A percentile compares a stretch with the other conserved stretches of the same genome.
Evolutionary conservation across 2,113 vertebrate genomes (phyloP).

Genomic region (Lepisosteus osseus): DNA sequence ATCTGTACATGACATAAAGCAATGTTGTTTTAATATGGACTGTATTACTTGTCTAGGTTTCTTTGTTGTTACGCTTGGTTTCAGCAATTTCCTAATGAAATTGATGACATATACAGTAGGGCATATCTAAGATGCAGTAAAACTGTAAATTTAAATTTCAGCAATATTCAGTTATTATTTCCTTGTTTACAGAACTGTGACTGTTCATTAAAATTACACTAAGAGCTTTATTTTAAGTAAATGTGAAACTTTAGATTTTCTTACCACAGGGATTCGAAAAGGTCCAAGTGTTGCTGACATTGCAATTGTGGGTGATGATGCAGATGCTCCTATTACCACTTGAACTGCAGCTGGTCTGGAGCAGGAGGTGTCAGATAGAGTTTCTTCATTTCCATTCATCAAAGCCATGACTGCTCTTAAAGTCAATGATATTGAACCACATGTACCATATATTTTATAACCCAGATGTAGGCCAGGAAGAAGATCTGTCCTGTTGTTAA

Average conservation of each 20-base stretch:
- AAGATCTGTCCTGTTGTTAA: not conserved
- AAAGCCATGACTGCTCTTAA: constrained; percentile 15
- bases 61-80: no score
- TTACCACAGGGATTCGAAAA: constrained; percentile 11
- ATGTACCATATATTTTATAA: constrained; percentile 16
- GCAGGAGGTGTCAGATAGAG: constrained; percentile 7
- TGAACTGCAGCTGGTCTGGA: constrained; percentile 13
- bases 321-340: constrained; percentile 11
- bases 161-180: not conserved
- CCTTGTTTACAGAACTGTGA: not conserved
- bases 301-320: constrained; percentile 12
- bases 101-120: not conserved
- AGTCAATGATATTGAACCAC: constrained; percentile 7
- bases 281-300: constrained; percentile 2
- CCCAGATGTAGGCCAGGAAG: constrained; percentile 9
- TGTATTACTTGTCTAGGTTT: no score
- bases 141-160: not conserved
- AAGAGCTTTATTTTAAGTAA: no score
- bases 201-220: no score
- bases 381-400: constrained; percentile 17
- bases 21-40: no score
- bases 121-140: not conserved
- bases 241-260: not conserved
- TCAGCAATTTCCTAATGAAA: no score
- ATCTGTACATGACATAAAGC: not conserved